phyloP scores from a whole-genome alignment of 1,140 invertebrate genomes.

The Drosophila mojavensis region DNA sequence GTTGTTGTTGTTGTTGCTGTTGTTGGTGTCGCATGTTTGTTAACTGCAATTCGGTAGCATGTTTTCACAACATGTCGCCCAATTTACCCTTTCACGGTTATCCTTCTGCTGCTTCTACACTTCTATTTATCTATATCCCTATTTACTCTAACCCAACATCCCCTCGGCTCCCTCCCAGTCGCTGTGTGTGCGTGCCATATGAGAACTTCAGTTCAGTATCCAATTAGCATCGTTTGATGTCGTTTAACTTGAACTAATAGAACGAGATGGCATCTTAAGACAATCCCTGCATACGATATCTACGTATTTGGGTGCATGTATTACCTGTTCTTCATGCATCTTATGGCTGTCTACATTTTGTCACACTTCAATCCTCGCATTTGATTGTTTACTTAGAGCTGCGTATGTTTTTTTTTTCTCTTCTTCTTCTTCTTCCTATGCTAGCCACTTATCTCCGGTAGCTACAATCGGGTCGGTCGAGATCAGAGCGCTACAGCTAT shows the following conservation, averaged over 20 bases:
- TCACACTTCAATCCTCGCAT: slow-evolving; percentile 40
- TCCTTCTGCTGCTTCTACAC: slow-evolving; percentile 38
- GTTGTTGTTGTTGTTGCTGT: background rate
- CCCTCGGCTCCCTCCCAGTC: background rate
- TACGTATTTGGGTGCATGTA: too few relatives aligned
- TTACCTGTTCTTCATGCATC: too few relatives aligned
- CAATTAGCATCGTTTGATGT: slow-evolving; percentile 35
- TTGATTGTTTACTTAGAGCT: slow-evolving; percentile 32
- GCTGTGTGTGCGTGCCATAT: slow-evolving; percentile 18
- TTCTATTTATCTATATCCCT: slow-evolving; percentile 15
- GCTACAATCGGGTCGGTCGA: slow-evolving; percentile 43
- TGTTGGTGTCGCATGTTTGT: slow-evolving; percentile 67
- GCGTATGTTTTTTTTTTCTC: background rate
- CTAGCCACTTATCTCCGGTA: slow-evolving; percentile 43
- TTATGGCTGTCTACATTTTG: slow-evolving; percentile 1
- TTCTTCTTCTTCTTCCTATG: too few relatives aligned
- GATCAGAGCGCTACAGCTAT: slow-evolving; percentile 43
- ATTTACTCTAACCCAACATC: slow-evolving; percentile 1
- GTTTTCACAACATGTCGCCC: slow-evolving; percentile 80
- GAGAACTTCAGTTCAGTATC: background rate
- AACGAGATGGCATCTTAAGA: background rate
- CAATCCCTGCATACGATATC: background rate
- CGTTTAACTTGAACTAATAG: background rate
- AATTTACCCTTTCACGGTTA: slow-evolving; percentile 79
- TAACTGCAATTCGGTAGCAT: slow-evolving; percentile 78